Evolutionary conservation across 2,888 invertebrate species (phyloP), one percentile per base, ranked within the genome.

Genomic region (Tricholauxania praeusta): DNA sequence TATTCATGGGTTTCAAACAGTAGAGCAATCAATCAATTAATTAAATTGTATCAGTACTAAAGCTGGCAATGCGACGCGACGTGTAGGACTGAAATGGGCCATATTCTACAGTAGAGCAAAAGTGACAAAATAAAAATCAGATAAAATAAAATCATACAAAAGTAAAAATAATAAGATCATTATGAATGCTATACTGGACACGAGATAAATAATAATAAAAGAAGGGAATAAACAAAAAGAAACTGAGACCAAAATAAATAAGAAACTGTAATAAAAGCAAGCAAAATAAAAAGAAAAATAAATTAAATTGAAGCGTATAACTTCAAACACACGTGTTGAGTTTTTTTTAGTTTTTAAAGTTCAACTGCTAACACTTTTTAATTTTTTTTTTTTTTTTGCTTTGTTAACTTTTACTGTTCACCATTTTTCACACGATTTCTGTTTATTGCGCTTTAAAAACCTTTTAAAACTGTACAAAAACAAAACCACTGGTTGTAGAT

Each of bases 361-460:
- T 57, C 12, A 57, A 57, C 22, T 57, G 19, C 19, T 3, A 57
- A 28, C 57, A 22, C 28, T 57, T 55, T 17, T 15, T 55, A 6
- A 12, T 57, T 57, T 2, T n/a, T 63, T 7, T 17, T 32, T 17
- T 39, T 5, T 15, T 39, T n/a, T 62, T 39, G 15, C 32, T 8
- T 0, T 17, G 12, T 63, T 63, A 39, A 39, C 39, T 63, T 60
- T n/a, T 12, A 60, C 8, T 60, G n/a, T 39, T 60, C 39, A 39
- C 32, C 28, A 60, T 39, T 60, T 60, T 47, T 22, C 15, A 60
- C 60, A 60, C 60, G 60, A 32, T 60, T 60, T 60, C 4, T 60
- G 28, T 63, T 63, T 63, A 63, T 39, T 63, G 62, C 62, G 8
- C 12, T 48, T 63, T 63, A 63, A 63, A 39, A 39, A 39, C 10